A percentile compares a stretch with the other conserved stretches of the same genome.
Conservation (phyloP, 2,888 invertebrate genomes). For the Pristionchus exspectatus region DNA sequence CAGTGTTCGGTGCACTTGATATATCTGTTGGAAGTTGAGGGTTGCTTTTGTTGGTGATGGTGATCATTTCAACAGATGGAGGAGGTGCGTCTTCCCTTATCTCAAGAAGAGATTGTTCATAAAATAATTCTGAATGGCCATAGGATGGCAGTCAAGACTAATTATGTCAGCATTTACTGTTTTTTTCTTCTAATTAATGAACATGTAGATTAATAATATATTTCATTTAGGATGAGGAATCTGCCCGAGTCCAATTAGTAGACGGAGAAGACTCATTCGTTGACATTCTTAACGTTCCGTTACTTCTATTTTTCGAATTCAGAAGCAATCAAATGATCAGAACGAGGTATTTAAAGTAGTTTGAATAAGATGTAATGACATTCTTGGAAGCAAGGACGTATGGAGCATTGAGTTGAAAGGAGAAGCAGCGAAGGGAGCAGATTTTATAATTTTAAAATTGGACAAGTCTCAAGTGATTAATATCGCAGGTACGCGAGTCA, state of each 20-base stretch:
- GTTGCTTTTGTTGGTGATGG: neutral
- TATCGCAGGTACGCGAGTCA: neutral
- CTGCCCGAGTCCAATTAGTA: neutral
- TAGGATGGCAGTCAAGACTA: neutral
- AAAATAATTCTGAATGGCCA: neutral
- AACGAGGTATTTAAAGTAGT: neutral
- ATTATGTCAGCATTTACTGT: neutral
- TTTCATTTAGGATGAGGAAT: neutral
- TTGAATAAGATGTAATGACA: neutral
- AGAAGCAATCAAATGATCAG: neutral
- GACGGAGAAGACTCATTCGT: neutral
- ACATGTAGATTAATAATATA: neutral
- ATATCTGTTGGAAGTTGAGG: neutral
- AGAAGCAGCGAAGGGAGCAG: neutral
- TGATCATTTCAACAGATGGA: neutral
- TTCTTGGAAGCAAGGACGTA: neutral
- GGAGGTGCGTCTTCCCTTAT: neutral
- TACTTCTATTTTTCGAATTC: neutral
- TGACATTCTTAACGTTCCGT: neutral
- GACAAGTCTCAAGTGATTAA: slow-evolving; percentile 8
- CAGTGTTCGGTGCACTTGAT: neutral
- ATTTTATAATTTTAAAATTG: neutral
- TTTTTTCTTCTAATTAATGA: neutral
- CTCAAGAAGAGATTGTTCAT: neutral
- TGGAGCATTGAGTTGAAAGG: slow-evolving; percentile 6